Evolutionary conservation across 2,113 vertebrate species (phyloP).

Genomic region (Colossoma macropomum): DNA sequence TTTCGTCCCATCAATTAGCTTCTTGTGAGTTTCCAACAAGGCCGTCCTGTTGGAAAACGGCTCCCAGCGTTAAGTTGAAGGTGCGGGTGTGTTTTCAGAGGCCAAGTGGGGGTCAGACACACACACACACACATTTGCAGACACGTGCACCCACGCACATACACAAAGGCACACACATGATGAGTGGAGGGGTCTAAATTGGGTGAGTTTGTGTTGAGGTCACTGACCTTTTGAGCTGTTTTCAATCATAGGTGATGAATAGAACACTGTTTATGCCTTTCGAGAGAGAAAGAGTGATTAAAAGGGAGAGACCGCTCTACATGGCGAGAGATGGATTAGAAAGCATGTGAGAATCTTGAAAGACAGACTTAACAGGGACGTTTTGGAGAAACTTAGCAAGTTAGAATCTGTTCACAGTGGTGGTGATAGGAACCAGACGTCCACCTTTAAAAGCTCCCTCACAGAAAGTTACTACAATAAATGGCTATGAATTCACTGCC

Average conservation of each 20-base stretch:
- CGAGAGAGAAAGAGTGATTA: too few relatives aligned
- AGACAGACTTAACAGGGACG: too few relatives aligned
- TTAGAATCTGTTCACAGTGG: too few relatives aligned
- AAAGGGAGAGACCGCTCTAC: not conserved
- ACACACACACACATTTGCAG: not conserved
- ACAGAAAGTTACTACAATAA: too few relatives aligned
- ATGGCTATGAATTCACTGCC: too few relatives aligned
- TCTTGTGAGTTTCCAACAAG: not conserved
- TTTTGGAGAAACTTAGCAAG: too few relatives aligned
- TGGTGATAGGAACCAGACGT: too few relatives aligned
- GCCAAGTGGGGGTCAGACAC: not conserved
- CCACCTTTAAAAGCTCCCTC: too few relatives aligned
- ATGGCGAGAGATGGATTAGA: not conserved
- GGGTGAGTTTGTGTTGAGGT: slow-evolving; percentile 85
- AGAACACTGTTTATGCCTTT: slow-evolving; percentile 79
- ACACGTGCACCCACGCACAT: slow-evolving; percentile 8
- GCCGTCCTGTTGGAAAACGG: not conserved
- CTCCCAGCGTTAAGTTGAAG: not conserved
- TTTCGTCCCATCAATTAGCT: slow-evolving; percentile 14
- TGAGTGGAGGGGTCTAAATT: slow-evolving; percentile 71
- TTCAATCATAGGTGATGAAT: slow-evolving; percentile 66
- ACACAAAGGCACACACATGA: slow-evolving; percentile 24
- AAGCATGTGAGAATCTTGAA: too few relatives aligned
- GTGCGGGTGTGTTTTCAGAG: not conserved
- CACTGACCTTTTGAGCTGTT: slow-evolving; percentile 80